Base-by-base conservation (phyloP, 2,888 invertebrate genomes). In the Sinotaia quadrata region DNA sequence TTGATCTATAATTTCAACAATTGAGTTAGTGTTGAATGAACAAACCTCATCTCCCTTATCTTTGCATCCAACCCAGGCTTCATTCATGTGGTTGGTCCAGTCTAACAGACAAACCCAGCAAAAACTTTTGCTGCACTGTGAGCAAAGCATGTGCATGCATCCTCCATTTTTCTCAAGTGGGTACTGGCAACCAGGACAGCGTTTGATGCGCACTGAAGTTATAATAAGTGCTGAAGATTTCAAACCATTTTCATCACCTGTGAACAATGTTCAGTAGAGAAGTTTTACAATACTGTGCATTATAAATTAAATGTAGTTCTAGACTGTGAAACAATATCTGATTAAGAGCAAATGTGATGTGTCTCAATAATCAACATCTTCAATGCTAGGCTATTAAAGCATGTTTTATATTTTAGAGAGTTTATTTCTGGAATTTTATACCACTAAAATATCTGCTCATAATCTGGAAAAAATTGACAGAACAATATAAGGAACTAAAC, bases 151-250 rank as follows among this genome's bases (percentile, higher is more conserved):
- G 51, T 74, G 71, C 12, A 47, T 54, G 57, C 79, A 80, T 2
- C 79, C 79, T 1, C 68, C 67, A 65, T 72, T 66, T 62, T 80
- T 80, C 71, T 80, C 76, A 21, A 80, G 76, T 12, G 76, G 75
- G 21, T 74, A 69, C n/a, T 71, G 15, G 56, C 80, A 80, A 7
- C 33, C 49, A 2, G 78, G 80, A 52, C 79, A 80, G 2, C 67
- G 51, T 60, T 77, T 77, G 34, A 75, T 62, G 4, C 72, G 33
- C 21, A 75, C 73, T 18, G 51, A 71, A 2, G 33, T 31, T 34
- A 62, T 56, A n/a, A 37, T 41, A 24, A 33, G 7, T 4, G 31
- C 34, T 1, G 15, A n/a, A 0, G 36, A n/a, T 44, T 36, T 33
- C 24, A 61, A 24, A 1, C 57, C 59, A 3, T 62, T 33, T n/a